phyloP scores from a whole-genome alignment of 2,888 invertebrate genomes.

The Chaetogeoica ovagalla region DNA sequence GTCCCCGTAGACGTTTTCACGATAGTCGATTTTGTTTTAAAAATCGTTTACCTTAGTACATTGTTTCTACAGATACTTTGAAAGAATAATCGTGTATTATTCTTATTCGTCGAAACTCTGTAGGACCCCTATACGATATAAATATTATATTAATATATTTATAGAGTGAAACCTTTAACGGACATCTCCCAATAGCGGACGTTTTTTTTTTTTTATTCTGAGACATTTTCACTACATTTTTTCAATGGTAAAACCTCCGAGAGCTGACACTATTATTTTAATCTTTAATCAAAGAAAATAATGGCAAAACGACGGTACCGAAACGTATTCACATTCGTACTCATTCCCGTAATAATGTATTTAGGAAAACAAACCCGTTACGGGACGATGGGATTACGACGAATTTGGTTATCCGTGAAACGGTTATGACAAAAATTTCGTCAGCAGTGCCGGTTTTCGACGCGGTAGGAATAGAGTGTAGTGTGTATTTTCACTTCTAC shows the following conservation, averaged over 20 bases:
- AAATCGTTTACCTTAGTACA: too few relatives aligned
- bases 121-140: too few relatives aligned
- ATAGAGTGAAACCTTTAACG: background rate
- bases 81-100: too few relatives aligned
- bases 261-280: conserved; percentile 4
- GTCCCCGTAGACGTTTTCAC: too few relatives aligned
- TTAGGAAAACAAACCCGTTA: conserved; percentile 18
- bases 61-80: too few relatives aligned
- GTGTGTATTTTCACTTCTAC: background rate
- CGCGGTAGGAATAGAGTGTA: background rate
- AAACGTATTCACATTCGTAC: conserved; percentile 24
- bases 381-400: conserved; percentile 7
- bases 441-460: conserved; percentile 3
- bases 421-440: conserved; percentile 16
- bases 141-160: too few relatives aligned
- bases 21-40: too few relatives aligned
- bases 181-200: too few relatives aligned
- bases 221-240: conserved; percentile 11
- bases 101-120: too few relatives aligned
- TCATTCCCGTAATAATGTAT: conserved; percentile 8
- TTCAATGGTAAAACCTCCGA: conserved; percentile 14
- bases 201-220: background rate
- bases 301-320: too few relatives aligned
- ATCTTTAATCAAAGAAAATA: conserved; percentile 15
- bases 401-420: background rate